Conservation (phyloP, 2,888 invertebrate species). For the Netelia inedita region DNA sequence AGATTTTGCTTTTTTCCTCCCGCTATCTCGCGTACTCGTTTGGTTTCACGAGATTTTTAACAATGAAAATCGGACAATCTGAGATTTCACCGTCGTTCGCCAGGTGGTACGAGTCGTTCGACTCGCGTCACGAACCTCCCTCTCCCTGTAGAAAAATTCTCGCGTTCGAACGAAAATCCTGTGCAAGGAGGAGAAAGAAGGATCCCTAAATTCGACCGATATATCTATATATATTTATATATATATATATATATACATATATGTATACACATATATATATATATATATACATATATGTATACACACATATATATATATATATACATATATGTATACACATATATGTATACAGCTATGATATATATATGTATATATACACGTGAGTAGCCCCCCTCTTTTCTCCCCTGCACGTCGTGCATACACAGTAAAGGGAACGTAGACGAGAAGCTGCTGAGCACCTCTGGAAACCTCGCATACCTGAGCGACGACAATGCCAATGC, state of each 20-base stretch:
- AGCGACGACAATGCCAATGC: slow-evolving; percentile 76
- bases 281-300: slow-evolving; percentile 9
- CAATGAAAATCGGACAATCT: too few relatives aligned
- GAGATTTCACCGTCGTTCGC: too few relatives aligned
- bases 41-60: too few relatives aligned
- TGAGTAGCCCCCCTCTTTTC: slow-evolving; percentile 41
- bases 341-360: slow-evolving; percentile 21
- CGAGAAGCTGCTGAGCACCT: slow-evolving; percentile 68
- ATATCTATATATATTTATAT: slow-evolving; percentile 19
- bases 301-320: slow-evolving; percentile 34
- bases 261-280: slow-evolving; percentile 20
- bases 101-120: too few relatives aligned
- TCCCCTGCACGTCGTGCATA: neutral
- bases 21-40: too few relatives aligned
- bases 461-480: slow-evolving; percentile 76
- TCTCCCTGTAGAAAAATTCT: too few relatives aligned
- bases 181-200: too few relatives aligned
- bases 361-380: slow-evolving; percentile 43
- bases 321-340: slow-evolving; percentile 25
- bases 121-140: too few relatives aligned
- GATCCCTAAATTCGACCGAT: too few relatives aligned
- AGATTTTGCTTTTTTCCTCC: too few relatives aligned
- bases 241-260: slow-evolving; percentile 34
- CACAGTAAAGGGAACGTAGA: slow-evolving; percentile 15
- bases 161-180: too few relatives aligned